These are phyloP conservation scores for Scartelaos histophorus DNA, from an alignment of 2,113 vertebrate genomes.

Conservation along the genomic window DNA sequence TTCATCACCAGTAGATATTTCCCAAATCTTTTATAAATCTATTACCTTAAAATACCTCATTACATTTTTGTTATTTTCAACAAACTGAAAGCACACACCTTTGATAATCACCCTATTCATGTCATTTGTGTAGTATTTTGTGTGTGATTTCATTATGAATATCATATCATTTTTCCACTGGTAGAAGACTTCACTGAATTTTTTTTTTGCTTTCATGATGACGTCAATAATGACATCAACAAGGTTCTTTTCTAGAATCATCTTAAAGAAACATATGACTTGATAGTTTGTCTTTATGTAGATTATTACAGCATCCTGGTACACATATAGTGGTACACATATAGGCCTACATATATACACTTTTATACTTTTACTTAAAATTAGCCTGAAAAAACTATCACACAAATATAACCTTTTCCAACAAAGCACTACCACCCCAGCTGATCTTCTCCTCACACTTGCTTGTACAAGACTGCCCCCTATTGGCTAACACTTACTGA, in stretches of 20 bases:
- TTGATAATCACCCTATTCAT: too few species aligned
- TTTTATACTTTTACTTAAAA: not conserved
- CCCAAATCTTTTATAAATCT: too few species aligned
- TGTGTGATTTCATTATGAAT: not conserved
- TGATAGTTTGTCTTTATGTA: not conserved
- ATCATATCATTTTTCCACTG: not conserved
- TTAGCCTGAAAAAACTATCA: not conserved
- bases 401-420: conserved; percentile 3
- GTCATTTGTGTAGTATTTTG: not conserved
- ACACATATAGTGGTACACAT: not conserved
- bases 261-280: not conserved
- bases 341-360: not conserved
- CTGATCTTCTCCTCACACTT: conserved; percentile 11
- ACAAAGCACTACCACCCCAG: conserved; percentile 16
- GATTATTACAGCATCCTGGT: not conserved
- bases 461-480: conserved; percentile 66
- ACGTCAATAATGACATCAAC: not conserved
- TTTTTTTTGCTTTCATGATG: not conserved
- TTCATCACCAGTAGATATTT: not conserved
- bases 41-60: not conserved
- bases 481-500: conserved; percentile 38
- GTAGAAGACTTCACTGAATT: not conserved
- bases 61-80: not conserved
- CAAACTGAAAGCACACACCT: not conserved
- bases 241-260: not conserved